Base-by-base conservation (phyloP, 92 coral and sea anemone species). In the Bergia puertoricense region DNA sequence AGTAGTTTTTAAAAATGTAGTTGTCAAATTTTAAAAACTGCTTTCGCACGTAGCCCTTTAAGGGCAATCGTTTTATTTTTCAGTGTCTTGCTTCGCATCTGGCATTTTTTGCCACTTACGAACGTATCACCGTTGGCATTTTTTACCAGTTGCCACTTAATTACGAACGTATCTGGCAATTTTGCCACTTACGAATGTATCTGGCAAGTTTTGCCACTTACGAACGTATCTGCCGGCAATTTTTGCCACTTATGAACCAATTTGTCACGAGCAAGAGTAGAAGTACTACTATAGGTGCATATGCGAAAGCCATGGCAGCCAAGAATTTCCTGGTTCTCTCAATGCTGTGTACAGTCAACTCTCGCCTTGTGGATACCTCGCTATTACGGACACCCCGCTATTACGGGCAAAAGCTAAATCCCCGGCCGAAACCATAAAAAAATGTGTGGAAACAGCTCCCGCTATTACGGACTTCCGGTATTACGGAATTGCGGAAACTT, bases 251-350 rank as follows among this genome's bases (percentile, higher is more conserved):
- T 74, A 40, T 50, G 78, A 74, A 75, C 30, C 4, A 39, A 11
- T 38, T 50, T 75, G 36, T 3, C 80, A 20, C 51, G 39, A 48
- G 0, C 15, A n/a, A 77, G 81, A 40, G 50, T 45, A 77, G 75
- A 69, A 23, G 56, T 39, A 48, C 14, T 78, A 2, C 30, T 30
- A 23, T 78, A 78, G 81, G 23, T 78, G 66, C 81, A 78, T n/a
- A 48, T 78, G 81, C 79, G 23, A 75, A 75, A 75, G 50, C 79
- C 42, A 75, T 75, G 50, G 79, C 79, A 75, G 54, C 79, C 65
- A 78, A 78, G 22, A 46, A 46, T 78, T 78, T 42, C 59, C 20
- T 78, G 81, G 81, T 78, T 78, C 81, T 78, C 81, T 78, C 65
- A 78, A 48, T 78, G 30, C 30, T 78, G 16, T 75, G 79, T 75